A percentile compares a stretch with the other conserved stretches of the same genome.
phyloP scores from a whole-genome alignment of 2,113 vertebrate genomes.

The Hyaena hyaena region DNA sequence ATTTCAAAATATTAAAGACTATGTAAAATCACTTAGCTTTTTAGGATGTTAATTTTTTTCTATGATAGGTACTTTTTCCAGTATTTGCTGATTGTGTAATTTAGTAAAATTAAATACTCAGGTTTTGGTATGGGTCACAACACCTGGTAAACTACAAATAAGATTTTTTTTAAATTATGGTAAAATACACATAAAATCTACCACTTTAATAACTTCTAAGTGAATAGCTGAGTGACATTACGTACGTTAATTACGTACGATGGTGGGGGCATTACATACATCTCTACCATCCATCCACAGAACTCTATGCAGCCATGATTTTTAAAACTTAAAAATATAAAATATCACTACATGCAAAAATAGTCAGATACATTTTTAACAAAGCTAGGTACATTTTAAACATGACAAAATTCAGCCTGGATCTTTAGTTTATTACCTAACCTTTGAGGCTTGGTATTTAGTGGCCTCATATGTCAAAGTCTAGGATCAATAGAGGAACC shows the following conservation, averaged over 20 bases:
- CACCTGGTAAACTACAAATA: neutral
- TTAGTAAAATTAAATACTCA: slow-evolving; percentile 32
- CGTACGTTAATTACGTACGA: neutral
- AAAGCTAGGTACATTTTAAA: neutral
- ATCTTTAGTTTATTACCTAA: slow-evolving; percentile 24
- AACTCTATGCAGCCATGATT: neutral
- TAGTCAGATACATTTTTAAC: neutral
- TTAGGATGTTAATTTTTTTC: neutral
- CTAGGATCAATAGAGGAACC: neutral
- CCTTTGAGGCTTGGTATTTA: neutral
- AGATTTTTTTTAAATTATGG: neutral
- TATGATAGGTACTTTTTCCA: neutral
- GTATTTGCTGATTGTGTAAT: neutral
- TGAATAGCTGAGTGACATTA: neutral
- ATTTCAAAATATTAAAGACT: neutral
- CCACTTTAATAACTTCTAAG: neutral
- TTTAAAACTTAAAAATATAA: slow-evolving; percentile 29
- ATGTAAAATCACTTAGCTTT: neutral
- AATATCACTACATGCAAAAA: neutral
- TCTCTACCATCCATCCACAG: neutral
- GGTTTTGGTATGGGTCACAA: neutral
- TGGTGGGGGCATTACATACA: no score
- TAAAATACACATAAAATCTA: neutral
- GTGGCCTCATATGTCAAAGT: neutral
- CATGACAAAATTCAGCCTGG: neutral